These are phyloP conservation scores for Tympanoctomys barrerae DNA, from an alignment of 2,797 vertebrate species.

Conservation along the genomic window DNA sequence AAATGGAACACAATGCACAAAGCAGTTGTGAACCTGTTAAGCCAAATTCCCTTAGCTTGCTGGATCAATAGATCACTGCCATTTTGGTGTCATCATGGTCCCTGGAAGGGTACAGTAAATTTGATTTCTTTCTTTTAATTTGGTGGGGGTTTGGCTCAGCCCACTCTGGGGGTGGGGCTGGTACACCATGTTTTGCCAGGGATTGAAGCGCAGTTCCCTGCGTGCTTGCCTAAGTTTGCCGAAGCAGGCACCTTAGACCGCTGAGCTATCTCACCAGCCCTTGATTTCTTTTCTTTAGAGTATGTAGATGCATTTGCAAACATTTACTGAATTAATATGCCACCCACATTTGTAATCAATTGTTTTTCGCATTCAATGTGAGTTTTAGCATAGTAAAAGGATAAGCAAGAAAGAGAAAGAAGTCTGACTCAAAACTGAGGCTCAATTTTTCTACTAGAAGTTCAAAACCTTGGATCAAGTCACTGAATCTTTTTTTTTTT, in stretches of 20 bases:
- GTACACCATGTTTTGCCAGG: too few species aligned
- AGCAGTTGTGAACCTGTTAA: not conserved
- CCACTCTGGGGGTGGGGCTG: too few species aligned
- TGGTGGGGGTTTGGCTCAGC: too few species aligned
- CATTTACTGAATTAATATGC: not conserved
- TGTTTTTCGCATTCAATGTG: not conserved
- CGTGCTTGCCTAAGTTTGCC: too few species aligned
- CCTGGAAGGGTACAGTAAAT: not conserved
- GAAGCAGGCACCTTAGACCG: too few species aligned
- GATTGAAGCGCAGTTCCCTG: too few species aligned
- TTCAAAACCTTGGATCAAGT: not conserved
- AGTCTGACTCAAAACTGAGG: not conserved
- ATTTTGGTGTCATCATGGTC: not conserved
- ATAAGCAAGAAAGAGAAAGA: not conserved
- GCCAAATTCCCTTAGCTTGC: not conserved
- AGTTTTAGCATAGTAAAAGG: not conserved
- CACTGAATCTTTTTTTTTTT: not conserved
- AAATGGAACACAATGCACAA: not conserved
- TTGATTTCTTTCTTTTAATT: not conserved
- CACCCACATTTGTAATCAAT: not conserved
- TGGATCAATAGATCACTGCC: not conserved
- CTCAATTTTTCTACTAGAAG: not conserved
- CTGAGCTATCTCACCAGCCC: too few species aligned
- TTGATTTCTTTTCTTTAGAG: not conserved
- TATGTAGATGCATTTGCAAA: not conserved